These are phyloP conservation scores for Anhinga rufa DNA, from an alignment of 2,113 vertebrate species.

Conservation along the genomic window DNA sequence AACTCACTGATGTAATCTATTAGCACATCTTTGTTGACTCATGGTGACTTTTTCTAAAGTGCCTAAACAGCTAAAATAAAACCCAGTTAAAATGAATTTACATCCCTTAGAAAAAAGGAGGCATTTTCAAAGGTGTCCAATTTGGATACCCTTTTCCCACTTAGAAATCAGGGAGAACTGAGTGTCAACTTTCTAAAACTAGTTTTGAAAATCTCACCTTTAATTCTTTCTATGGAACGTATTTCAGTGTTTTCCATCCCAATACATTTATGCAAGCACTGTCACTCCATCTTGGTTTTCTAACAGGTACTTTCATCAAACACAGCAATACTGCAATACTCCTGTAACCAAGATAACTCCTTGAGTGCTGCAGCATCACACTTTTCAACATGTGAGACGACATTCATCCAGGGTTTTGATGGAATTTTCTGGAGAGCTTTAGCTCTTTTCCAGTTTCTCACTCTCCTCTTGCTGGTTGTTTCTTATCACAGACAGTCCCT, in stretches of 20 bases:
- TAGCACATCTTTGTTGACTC: conserved; percentile 33
- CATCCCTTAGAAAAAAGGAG: neutral
- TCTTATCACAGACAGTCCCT: neutral
- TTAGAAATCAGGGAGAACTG: neutral
- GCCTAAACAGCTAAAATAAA: neutral
- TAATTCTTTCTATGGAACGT: neutral
- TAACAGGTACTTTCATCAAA: neutral
- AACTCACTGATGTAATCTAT: neutral
- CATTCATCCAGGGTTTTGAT: neutral
- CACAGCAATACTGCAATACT: neutral
- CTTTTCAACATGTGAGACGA: conserved; percentile 8
- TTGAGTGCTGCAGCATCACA: neutral
- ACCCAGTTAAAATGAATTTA: neutral
- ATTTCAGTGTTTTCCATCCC: neutral
- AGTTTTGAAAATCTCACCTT: conserved; percentile 1
- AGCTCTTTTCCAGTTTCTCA: conserved; percentile 16
- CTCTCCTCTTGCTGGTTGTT: neutral
- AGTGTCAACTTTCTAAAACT: neutral
- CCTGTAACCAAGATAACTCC: neutral
- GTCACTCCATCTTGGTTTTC: neutral
- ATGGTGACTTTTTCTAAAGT: conserved; percentile 22
- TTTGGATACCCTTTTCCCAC: neutral
- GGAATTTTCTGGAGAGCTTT: conserved; percentile 28
- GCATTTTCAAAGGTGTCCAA: neutral
- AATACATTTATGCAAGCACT: neutral